Conservation (phyloP, 2,797 vertebrate species). For the Staurois parvus region DNA sequence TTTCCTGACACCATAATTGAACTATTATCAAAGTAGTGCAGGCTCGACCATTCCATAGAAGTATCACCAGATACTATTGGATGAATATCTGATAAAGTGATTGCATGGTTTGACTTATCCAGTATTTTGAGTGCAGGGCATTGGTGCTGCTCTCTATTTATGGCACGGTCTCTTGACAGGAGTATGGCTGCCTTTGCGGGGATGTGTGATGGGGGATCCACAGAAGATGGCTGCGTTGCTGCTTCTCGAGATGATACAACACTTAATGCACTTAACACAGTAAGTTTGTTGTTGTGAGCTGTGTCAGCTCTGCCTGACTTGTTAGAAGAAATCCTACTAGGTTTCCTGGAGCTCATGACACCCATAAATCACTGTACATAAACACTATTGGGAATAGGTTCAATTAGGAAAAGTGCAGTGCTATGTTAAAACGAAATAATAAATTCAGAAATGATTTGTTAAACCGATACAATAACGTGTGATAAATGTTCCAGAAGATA, state of each 20-base stretch:
- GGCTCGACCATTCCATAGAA: too few species aligned
- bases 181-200: constrained; percentile 99
- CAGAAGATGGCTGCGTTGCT: constrained; percentile 96
- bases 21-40: too few species aligned
- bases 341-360: neutral
- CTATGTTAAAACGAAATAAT: too few species aligned
- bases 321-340: neutral
- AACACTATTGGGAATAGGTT: neutral
- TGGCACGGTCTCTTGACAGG: constrained; percentile 72
- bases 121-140: neutral
- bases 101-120: neutral
- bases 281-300: constrained; percentile 73
- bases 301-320: neutral
- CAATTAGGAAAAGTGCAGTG: too few species aligned
- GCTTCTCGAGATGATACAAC: constrained; percentile 98
- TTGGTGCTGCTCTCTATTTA: neutral
- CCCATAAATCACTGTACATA: neutral
- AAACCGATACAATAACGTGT: too few species aligned
- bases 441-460: too few species aligned
- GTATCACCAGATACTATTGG: too few species aligned
- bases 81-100: too few species aligned
- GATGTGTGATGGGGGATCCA: constrained; percentile 98
- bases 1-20: too few species aligned
- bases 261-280: constrained; percentile 97
- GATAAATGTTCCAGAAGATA: too few species aligned